Evolutionary conservation across 1,140 invertebrate genomes (phyloP), one percentile per base, ranked within the genome.

Genomic region (Liolophura sinensis): DNA sequence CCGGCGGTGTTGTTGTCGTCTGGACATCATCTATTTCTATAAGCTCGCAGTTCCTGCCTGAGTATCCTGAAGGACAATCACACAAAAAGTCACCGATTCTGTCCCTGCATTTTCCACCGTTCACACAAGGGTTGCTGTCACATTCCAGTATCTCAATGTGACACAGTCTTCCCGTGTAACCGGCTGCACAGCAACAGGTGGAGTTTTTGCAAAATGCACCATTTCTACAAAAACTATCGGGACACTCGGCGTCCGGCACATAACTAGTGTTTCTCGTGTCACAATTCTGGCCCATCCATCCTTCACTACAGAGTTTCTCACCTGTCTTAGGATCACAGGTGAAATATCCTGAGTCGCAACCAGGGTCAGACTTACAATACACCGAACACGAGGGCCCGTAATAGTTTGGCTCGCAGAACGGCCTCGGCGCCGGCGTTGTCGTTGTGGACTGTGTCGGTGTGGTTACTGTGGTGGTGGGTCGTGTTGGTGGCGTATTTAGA

Each of bases 211-310:
- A 73, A 7, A 59, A 5, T 4, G 62, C 72, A 16, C 67, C 64
- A 55, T 73, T 68, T 48, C 72, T 51, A 40, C 72, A 73, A 16
- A 40, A 52, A 25, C 69, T 73, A 55, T 60, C 51, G 6, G 72
- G 69, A 49, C 72, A 73, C 25, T 64, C 64, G 12, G 61, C 67
- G 1, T 66, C 60, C 56, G 64, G 65, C 24, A n/a, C 31, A 12
- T 60, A 65, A 12, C n/a, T 52, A 7, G 63, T 61, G 27, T 73
- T 69, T 14, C 62, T 65, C 1, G 27, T 91, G 79, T 93, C 91
- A 82, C 94, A 97, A n/a, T 95, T 88, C 79, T 92, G 90, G 61
- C 93, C 94, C 55, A 90, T 90, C 94, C 95, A 97, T 52, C 95
- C 95, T n/a, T 90, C 89, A 50, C 91, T 86, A 84, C 95, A 97